phyloP scores from a whole-genome alignment of 1,140 invertebrate genomes.

The Panagrolaimus sp. region DNA sequence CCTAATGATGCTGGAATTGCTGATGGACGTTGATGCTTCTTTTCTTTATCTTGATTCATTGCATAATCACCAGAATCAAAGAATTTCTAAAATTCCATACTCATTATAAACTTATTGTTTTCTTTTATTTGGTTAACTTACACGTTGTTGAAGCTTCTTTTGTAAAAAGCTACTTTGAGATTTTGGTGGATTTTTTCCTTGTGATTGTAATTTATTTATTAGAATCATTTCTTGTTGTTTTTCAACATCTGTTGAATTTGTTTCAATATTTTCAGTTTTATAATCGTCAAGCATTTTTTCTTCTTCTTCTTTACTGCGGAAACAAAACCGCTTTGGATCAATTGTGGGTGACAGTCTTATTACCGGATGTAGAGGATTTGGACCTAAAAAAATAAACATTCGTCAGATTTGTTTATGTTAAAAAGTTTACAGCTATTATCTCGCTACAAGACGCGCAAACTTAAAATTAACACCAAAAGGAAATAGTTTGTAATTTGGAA shows the following conservation, averaged over 20 bases:
- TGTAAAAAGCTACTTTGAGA: constrained; percentile 50
- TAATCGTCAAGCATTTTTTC: constrained; percentile 18
- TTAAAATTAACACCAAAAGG: no score
- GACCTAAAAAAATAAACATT: not conserved
- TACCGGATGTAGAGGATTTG: not conserved
- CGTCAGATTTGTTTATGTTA: no score
- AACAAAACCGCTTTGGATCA: constrained; percentile 7
- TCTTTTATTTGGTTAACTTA: constrained; percentile 22
- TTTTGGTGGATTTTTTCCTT: constrained; percentile 53
- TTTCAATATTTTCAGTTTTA: constrained; percentile 27
- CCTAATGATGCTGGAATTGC: not conserved
- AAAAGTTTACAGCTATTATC: no score
- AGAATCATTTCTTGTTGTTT: constrained; percentile 54
- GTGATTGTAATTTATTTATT: constrained; percentile 54
- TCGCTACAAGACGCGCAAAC: no score
- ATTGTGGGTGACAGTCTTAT: constrained; percentile 13
- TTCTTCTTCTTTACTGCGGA: not conserved
- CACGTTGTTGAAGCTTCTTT: constrained; percentile 56
- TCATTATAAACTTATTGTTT: constrained; percentile 12
- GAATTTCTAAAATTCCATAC: constrained; percentile 49
- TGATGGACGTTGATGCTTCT: constrained; percentile 23
- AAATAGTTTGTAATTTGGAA: no score
- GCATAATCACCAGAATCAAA: constrained; percentile 58
- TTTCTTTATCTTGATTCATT: constrained; percentile 55
- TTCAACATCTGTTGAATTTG: constrained; percentile 31